Conservation (phyloP, 1,140 invertebrate species). For the Triops cancriformis region DNA sequence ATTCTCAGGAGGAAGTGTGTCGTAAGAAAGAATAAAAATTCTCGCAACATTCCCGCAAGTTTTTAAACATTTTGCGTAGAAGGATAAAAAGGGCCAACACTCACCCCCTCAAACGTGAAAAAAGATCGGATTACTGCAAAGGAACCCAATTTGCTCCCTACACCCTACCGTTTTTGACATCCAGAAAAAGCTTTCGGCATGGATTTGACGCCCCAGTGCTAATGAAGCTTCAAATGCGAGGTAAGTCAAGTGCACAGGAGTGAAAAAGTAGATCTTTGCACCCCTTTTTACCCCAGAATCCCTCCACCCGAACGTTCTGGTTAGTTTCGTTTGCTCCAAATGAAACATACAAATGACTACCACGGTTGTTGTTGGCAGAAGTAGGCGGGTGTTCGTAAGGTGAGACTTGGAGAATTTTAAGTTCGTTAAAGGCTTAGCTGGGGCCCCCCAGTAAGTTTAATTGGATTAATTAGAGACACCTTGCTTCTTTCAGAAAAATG, state of each 20-base stretch:
- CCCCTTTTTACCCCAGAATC: background rate
- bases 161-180: background rate
- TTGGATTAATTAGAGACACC: conserved; percentile 6
- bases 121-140: background rate
- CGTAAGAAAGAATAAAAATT: background rate
- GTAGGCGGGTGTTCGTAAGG: background rate
- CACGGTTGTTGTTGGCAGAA: background rate
- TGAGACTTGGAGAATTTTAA: background rate
- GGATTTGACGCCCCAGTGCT: conserved; percentile 12
- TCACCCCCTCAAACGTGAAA: background rate
- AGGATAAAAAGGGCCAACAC: background rate
- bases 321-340: no score
- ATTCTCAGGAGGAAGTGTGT: no score
- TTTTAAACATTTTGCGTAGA: background rate
- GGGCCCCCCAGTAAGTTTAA: background rate
- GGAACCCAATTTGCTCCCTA: background rate
- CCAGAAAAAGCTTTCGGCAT: background rate
- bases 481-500: background rate
- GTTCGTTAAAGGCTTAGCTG: conserved; percentile 2
- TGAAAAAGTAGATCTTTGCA: background rate
- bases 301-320: no score
- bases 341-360: no score
- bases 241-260: conserved; percentile 4
- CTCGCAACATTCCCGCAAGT: background rate
- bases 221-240: background rate